Evolutionary conservation across 2,113 vertebrate species (phyloP), one percentile per base, ranked within the genome.

Genomic region (Collichthys lucidus): DNA sequence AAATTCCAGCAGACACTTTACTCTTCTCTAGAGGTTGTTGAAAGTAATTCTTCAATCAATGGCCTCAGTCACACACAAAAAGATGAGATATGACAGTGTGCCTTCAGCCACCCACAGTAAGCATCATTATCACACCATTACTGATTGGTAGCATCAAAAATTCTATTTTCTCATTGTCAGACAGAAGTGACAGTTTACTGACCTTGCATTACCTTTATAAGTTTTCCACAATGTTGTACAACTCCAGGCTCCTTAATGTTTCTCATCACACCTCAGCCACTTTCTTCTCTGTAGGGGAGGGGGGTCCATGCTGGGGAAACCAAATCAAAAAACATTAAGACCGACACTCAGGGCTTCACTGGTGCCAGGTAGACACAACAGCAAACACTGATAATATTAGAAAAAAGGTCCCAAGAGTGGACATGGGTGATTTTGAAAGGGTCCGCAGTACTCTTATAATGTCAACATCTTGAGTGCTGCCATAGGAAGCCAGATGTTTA

Each of bases 171-270:
- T 17, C 10, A 16, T 26, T 12, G 31, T 55, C 56, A n/a, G 63
- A 74, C 46, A 49, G 68, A 55, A 61, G 44, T 22, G 35, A 47
- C 29, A 20, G 31, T 46, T 14, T 8, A 49, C 60, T 74, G 42
- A 71, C 80, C 75, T 74, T 77, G 59, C 20, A 57, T 84, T 83
- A 56, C 72, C 26, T 84, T 64, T 68, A 24, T 12, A 79, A 60
- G 47, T 82, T 82, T 63, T 46, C 16, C 26, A 26, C 24, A 65
- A 22, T n/a, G 29, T 35, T 9, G 16, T 17, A 60, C 11, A 56
- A 86, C 75, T 63, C 17, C 35, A 35, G 31, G 19, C 61, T 69
- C 35, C 31, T 44, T 77, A 72, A 76, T 14, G 42, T 24, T 73
- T 77, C 40, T 59, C 47, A 40, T 68, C 69, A 77, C 10, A 78